Evolutionary conservation across 23 tunicate species (phyloP).

Genomic region (Diplosoma virens): DNA sequence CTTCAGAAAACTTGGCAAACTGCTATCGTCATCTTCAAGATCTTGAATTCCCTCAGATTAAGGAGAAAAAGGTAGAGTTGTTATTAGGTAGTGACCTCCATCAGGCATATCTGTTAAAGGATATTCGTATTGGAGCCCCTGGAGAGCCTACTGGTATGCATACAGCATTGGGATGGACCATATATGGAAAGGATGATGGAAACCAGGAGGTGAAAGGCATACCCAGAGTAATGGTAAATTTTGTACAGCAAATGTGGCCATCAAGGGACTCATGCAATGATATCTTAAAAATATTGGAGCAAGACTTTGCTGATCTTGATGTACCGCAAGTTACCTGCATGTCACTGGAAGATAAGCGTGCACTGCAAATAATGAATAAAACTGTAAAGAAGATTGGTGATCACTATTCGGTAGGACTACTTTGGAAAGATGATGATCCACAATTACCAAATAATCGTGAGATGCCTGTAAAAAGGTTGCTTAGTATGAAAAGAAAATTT

Average conservation of each 20-base stretch:
- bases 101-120: not conserved
- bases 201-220: not conserved
- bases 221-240: not conserved
- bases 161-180: constrained; percentile 11
- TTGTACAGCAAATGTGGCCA: not conserved
- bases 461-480: not conserved
- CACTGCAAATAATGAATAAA: not conserved
- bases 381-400: not conserved
- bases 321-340: not conserved
- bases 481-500: not conserved
- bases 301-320: not conserved
- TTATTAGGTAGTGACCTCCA: constrained; percentile 11
- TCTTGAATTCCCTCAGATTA: not conserved
- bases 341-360: constrained; percentile 10
- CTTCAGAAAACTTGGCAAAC: not conserved
- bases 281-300: not conserved
- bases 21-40: not conserved
- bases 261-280: not conserved
- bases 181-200: not conserved
- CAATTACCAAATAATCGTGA: not conserved
- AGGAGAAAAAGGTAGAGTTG: not conserved
- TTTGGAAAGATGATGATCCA: not conserved
- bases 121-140: not conserved
- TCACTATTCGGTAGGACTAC: constrained; percentile 4
- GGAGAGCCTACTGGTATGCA: not conserved